Conservation (phyloP, 2,113 vertebrate genomes). For the Nesogale talazaci region DNA sequence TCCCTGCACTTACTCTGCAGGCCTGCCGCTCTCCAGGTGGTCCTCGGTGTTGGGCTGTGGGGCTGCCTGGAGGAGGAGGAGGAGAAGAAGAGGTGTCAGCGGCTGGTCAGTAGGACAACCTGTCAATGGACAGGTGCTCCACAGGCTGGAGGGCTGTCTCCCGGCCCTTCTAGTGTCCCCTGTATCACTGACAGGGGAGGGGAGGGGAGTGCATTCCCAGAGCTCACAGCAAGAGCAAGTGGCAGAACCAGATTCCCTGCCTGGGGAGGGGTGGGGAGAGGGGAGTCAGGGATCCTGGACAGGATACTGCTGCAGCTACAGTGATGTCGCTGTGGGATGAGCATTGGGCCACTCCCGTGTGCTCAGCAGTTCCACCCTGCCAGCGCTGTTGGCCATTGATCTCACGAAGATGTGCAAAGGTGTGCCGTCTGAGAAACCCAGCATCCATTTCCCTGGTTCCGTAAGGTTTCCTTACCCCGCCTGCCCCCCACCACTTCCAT, state of each 20-base stretch:
- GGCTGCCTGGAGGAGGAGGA: constrained; percentile 76
- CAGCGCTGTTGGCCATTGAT: too few species aligned
- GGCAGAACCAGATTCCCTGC: neutral
- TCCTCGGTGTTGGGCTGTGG: constrained; percentile 5
- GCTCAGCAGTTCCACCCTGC: too few species aligned
- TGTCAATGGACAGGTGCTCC: neutral
- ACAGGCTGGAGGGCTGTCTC: neutral
- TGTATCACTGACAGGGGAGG: neutral
- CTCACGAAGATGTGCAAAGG: too few species aligned
- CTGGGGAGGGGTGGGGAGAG: too few species aligned
- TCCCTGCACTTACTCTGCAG: constrained; percentile 81
- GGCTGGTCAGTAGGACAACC: fast-evolving
- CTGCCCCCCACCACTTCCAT: too few species aligned
- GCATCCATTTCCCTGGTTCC: too few species aligned
- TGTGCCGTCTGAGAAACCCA: too few species aligned
- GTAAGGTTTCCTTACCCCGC: too few species aligned
- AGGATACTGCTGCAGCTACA: too few species aligned
- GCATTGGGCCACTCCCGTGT: too few species aligned
- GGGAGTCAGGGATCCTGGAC: too few species aligned
- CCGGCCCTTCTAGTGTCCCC: fast-evolving
- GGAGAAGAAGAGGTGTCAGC: neutral
- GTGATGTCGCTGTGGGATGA: too few species aligned
- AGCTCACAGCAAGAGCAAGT: neutral
- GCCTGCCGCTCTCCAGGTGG: constrained; percentile 37
- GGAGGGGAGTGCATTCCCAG: neutral